Percentiles rank a stretch among this genome's conserved stretches.
Evolutionary conservation across 2,888 invertebrate species (phyloP).

Genomic region (Dolomedes plantarius): DNA sequence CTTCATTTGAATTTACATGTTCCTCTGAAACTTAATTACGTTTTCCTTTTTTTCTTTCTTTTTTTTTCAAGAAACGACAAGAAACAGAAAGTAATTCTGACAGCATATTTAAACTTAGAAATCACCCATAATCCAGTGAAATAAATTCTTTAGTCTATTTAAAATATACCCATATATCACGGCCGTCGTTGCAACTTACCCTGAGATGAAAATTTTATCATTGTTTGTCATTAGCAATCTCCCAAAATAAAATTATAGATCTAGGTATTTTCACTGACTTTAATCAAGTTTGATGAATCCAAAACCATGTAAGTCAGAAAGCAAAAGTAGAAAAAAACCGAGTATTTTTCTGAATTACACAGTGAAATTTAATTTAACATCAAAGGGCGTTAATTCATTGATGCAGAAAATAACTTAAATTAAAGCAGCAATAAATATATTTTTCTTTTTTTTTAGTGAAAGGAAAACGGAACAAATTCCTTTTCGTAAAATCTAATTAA

Average conservation of each 20-base stretch:
- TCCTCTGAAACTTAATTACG: too few species aligned
- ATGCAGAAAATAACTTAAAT: slow-evolving; percentile 37
- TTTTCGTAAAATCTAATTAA: slow-evolving; percentile 37
- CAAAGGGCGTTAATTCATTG: slow-evolving; percentile 45
- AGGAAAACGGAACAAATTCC: neutral
- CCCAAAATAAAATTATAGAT: neutral
- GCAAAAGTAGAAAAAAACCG: neutral
- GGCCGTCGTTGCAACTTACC: too few species aligned
- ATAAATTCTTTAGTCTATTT: too few species aligned
- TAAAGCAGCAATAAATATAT: slow-evolving; percentile 12
- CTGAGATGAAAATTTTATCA: too few species aligned
- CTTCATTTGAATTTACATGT: too few species aligned
- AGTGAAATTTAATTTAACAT: slow-evolving; percentile 55
- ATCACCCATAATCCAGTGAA: too few species aligned
- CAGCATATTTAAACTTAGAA: too few species aligned
- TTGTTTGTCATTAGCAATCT: too few species aligned
- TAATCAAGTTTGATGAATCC: neutral
- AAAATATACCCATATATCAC: too few species aligned
- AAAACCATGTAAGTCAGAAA: neutral
- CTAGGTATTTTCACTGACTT: neutral
- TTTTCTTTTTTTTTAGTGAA: slow-evolving; percentile 1
- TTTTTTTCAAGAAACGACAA: too few species aligned
- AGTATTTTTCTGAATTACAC: neutral
- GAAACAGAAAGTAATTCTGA: too few species aligned
- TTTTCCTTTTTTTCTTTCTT: too few species aligned